Base-by-base conservation (phyloP, 2,113 vertebrate genomes). In the Chionodraco myersi region DNA sequence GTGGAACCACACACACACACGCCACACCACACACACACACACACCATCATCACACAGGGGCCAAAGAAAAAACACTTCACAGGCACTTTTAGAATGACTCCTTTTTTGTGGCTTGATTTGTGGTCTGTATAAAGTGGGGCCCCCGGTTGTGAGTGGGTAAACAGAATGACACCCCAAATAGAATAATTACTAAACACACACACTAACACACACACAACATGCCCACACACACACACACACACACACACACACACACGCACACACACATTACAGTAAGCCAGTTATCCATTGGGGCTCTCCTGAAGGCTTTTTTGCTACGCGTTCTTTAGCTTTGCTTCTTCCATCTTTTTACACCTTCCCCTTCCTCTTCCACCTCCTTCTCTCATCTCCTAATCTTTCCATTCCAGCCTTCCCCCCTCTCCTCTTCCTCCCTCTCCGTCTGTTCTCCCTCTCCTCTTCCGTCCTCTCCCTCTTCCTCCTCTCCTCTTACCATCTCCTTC, bases 301-400 rank as follows among this genome's bases (percentile, higher is more conserved):
- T 45, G 0, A n/a, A 53, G 21, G 14, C 64, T 57, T 57, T 47
- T 15, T 16, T 61, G 30, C 62, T 34, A 48, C 9, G 34, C 26
- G 11, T 0, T 47, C 18, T 71, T 14, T 14, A 49, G 49, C 56
- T 67, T 14, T 54, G 1, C 36, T 23, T 67, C 72, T 56, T 69
- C 58, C 65, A 49, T 54, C 30, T 14, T 61, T 51, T 47, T 9
- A 16, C 30, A 23, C 41, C 56, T 60, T 45, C 57, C 65, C 41
- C 56, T 60, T 45, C 57, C 65, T 60, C 18, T 34, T 4, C 58
- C 18, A 61, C 30, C 75, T 65, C 47, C 7, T 60, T 52, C 14
- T 53, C 59, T 69, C 80, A 69, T 44, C 74, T 59, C 21, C 51
- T 21, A 41, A 12, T 57, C 67, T 41, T 47, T 58, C 13, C 26